These are phyloP conservation scores for Stictocephala bisonia DNA, from an alignment of 2,888 invertebrate species.

Conservation along the genomic window DNA sequence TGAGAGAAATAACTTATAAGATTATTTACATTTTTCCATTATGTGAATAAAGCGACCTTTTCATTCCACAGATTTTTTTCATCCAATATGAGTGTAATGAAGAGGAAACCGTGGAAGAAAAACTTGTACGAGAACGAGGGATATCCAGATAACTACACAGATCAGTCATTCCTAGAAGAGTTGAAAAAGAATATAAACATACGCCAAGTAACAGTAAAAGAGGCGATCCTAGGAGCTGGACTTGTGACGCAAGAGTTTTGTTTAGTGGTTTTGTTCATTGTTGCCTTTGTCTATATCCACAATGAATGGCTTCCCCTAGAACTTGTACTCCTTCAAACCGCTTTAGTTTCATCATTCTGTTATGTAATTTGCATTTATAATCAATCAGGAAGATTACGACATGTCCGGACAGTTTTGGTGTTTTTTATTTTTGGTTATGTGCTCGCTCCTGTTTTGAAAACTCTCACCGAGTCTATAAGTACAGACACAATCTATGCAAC, in stretches of 20 bases:
- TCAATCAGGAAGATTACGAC: conserved; percentile 65
- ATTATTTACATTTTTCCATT: too few species aligned
- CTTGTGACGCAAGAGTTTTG: conserved; percentile 85
- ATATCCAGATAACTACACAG: conserved; percentile 93
- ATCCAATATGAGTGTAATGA: conserved; percentile 51
- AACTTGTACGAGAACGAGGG: conserved; percentile 89
- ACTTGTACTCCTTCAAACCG: conserved; percentile 71
- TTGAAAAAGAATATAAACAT: conserved; percentile 85
- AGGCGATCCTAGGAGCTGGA: conserved; percentile 81
- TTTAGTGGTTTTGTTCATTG: conserved; percentile 77
- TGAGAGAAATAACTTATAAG: too few species aligned
- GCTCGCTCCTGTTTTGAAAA: conserved; percentile 91
- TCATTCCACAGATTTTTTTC: too few species aligned
- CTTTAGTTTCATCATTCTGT: conserved; percentile 70
- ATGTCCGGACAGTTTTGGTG: conserved; percentile 81
- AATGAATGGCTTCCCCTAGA: conserved; percentile 75
- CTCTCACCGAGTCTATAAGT: conserved; percentile 95
- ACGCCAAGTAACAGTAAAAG: conserved; percentile 75
- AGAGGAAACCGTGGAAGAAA: conserved; percentile 79
- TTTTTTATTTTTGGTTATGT: conserved; percentile 89
- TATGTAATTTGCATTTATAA: conserved; percentile 70
- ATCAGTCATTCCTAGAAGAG: conserved; percentile 85
- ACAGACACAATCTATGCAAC: conserved; percentile 98
- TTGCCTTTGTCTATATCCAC: conserved; percentile 79
- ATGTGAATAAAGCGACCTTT: too few species aligned